These are phyloP conservation scores for Leptopilina myrica DNA, from an alignment of 2,888 invertebrate species.

Conservation along the genomic window DNA sequence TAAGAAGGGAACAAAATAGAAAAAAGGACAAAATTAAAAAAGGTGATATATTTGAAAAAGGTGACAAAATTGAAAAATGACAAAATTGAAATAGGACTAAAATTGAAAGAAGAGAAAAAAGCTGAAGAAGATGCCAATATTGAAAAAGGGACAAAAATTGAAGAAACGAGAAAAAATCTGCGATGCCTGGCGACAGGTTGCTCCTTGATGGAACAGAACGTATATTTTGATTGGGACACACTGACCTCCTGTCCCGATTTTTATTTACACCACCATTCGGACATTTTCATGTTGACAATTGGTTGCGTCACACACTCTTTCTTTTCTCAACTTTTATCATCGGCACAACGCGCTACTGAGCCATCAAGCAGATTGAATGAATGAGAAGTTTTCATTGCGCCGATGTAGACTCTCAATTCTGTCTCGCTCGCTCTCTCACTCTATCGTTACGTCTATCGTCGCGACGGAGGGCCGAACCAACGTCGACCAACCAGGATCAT, in stretches of 20 bases:
- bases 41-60: too few species aligned
- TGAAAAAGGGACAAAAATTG: too few species aligned
- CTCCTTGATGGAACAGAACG: background rate
- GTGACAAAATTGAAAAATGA: too few species aligned
- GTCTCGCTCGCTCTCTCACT: conserved; percentile 8
- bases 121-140: too few species aligned
- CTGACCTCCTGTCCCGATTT: conserved; percentile 14
- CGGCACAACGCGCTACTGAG: background rate
- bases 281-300: background rate
- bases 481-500: conserved; percentile 34
- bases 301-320: conserved; percentile 1
- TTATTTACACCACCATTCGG: conserved; percentile 13
- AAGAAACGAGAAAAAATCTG: too few species aligned
- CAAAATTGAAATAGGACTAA: too few species aligned
- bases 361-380: conserved; percentile 41
- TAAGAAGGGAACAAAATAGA: too few species aligned
- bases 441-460: conserved; percentile 11
- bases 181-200: background rate
- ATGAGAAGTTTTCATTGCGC: conserved; percentile 43
- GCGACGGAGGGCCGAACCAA: conserved; percentile 20
- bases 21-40: too few species aligned
- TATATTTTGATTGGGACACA: background rate
- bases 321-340: conserved; percentile 14
- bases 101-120: too few species aligned
- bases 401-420: conserved; percentile 10